Base-by-base conservation (phyloP, 2,888 invertebrate genomes). In the Coenonympha glycerion region DNA sequence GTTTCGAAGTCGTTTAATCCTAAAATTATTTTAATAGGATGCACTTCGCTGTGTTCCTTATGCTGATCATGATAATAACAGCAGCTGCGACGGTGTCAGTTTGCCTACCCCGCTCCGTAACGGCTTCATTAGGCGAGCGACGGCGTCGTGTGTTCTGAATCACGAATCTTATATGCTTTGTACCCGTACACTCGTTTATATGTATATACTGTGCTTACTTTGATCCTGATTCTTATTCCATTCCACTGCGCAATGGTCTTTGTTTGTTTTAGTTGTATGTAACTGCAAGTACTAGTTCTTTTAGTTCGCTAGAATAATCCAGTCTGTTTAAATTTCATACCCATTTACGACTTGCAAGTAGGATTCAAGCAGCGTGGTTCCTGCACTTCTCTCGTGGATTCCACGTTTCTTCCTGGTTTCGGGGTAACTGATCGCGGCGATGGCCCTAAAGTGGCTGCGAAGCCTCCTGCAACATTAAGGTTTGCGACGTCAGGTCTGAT, bases 41-140 rank as follows among this genome's bases (percentile, higher is more conserved):
- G 49, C 54, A 53, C 49, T 51, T 53, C 46, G 44, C 54, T 48
- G 44, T 56, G 47, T 52, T 49, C 48, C 41, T 58, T 56, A 55
- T 57, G 51, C 67, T 69, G 69, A 67, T 74, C 65, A 70, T 71
- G 72, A 74, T 73, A 76, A 75, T 79, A 79, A 73, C 69, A 69
- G 64, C 76, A 76, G 75, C 76, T 74, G 77, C 68, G 73, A 63
- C 64, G 69, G 66, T 73, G 75, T 73, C 73, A 74, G 73, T 73
- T 79, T 70, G 74, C 73, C 72, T 69, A 68, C 75, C 72, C 76
- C 68, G 74, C 73, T 73, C 69, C 70, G 69, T 79, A 76, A 79
- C 76, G 73, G 73, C 81, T 82, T 83, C 81, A 80, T 83, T 81
- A 81, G 73, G 66, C 63, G 62, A 63, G 62, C 65, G 46, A 22